These are phyloP conservation scores for Tenthredo notha DNA, from an alignment of 2,888 invertebrate genomes.

Conservation along the genomic window DNA sequence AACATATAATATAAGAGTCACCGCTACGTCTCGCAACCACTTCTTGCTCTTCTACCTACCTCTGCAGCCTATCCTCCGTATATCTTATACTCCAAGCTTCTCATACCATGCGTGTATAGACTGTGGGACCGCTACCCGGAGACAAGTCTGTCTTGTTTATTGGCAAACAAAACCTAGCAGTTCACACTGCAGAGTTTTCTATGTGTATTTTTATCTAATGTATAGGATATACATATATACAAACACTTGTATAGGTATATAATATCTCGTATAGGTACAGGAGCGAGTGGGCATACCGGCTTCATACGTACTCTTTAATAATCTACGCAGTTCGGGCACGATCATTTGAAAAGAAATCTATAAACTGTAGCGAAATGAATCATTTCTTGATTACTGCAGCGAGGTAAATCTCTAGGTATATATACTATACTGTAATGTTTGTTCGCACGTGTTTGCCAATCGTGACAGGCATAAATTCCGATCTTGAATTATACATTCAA, in stretches of 20 bases:
- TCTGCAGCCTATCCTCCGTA: background rate
- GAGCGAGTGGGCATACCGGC: constrained; percentile 45
- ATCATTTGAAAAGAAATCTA: constrained; percentile 8
- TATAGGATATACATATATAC: background rate
- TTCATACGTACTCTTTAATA: background rate
- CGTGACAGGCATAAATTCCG: constrained; percentile 40
- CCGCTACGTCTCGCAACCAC: constrained; percentile 28
- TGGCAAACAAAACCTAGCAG: constrained; percentile 41
- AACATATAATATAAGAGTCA: constrained; percentile 29
- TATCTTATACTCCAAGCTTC: background rate
- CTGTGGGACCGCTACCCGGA: constrained; percentile 44
- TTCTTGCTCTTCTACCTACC: constrained; percentile 2
- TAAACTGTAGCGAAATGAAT: constrained; percentile 26
- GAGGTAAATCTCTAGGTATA: background rate
- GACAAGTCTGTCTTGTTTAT: constrained; percentile 51
- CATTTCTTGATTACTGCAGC: background rate
- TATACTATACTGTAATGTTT: background rate
- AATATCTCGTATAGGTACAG: background rate
- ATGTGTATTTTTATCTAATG: background rate
- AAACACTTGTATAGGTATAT: background rate
- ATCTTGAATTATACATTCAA: constrained; percentile 9
- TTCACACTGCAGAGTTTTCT: background rate
- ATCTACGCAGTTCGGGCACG: constrained; percentile 32
- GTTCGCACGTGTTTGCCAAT: constrained; percentile 13
- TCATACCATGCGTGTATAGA: background rate